Evolutionary conservation across 2,888 invertebrate genomes (phyloP).

Genomic region (Teleogryllus oceanicus): DNA sequence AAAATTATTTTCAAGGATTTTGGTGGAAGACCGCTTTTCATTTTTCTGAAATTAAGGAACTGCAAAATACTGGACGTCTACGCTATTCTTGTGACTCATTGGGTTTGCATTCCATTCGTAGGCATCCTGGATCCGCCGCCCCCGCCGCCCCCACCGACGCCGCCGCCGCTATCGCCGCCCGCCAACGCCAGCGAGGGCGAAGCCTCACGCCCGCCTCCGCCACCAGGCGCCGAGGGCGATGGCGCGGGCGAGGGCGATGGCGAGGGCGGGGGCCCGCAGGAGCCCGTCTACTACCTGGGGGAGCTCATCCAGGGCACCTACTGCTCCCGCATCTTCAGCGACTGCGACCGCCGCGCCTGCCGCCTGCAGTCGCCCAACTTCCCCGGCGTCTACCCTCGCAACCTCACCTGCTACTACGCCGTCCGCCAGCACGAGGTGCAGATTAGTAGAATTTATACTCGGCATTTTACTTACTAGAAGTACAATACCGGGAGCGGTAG

Average conservation of each 20-base stretch:
- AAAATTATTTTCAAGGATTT: too few relatives aligned
- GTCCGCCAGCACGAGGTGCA: constrained; percentile 74
- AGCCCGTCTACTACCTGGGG: constrained; percentile 69
- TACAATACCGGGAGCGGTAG: too few relatives aligned
- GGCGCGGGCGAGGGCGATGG: background rate
- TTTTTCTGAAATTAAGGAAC: too few relatives aligned
- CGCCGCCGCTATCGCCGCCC: background rate
- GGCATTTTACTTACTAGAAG: too few relatives aligned
- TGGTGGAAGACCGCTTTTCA: too few relatives aligned
- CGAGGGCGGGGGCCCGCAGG: constrained; percentile 39
- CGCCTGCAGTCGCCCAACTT: constrained; percentile 88
- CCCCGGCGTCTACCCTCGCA: constrained; percentile 89
- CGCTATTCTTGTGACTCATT: too few relatives aligned
- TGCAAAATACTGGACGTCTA: too few relatives aligned
- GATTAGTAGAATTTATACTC: too few relatives aligned
- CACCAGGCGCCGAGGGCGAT: background rate
- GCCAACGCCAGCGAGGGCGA: background rate
- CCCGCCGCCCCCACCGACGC: background rate
- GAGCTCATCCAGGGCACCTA: constrained; percentile 88
- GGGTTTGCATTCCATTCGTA: background rate
- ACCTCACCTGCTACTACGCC: constrained; percentile 91
- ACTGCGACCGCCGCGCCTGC: constrained; percentile 84
- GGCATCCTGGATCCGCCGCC: constrained; percentile 18
- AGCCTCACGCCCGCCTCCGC: background rate
- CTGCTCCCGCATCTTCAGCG: constrained; percentile 87